phyloP scores from a whole-genome alignment of 2,888 invertebrate genomes.

The Aplocera efformata region DNA sequence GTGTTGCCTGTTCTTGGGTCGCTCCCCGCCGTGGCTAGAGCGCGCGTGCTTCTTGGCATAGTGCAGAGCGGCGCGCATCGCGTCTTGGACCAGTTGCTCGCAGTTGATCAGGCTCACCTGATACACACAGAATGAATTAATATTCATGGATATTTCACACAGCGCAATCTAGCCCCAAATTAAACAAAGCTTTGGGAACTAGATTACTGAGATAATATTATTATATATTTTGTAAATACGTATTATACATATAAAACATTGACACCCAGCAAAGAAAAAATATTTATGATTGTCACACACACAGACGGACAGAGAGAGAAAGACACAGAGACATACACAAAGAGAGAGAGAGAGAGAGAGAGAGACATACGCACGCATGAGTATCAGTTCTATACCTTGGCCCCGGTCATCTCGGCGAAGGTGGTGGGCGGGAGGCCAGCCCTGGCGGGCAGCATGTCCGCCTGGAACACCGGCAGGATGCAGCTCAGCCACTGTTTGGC shows the following conservation, averaged over 20 bases:
- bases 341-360: too few species aligned
- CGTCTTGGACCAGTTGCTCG: slow-evolving; percentile 82
- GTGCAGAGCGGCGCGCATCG: slow-evolving; percentile 79
- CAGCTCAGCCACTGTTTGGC: slow-evolving; percentile 86
- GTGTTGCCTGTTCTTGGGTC: slow-evolving; percentile 40
- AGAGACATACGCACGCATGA: too few species aligned
- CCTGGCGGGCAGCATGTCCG: slow-evolving; percentile 52
- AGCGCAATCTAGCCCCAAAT: too few species aligned
- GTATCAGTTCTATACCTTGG: too few species aligned
- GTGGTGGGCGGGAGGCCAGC: slow-evolving; percentile 43
- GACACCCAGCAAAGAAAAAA: too few species aligned
- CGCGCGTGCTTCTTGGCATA: slow-evolving; percentile 61
- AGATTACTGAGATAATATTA: too few species aligned
- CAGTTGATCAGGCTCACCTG: slow-evolving; percentile 78
- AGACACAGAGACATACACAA: too few species aligned
- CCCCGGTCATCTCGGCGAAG: slow-evolving; percentile 85
- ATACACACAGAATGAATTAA: background rate
- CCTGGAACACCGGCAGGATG: slow-evolving; percentile 81
- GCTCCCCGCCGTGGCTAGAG: slow-evolving; percentile 4
- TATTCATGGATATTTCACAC: background rate
- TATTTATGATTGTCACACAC: too few species aligned
- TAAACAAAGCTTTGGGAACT: too few species aligned
- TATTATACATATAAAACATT: too few species aligned
- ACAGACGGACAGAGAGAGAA: too few species aligned
- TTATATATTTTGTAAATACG: background rate